Conservation (phyloP, 2,888 invertebrate species). For the Cephus pygmeus region DNA sequence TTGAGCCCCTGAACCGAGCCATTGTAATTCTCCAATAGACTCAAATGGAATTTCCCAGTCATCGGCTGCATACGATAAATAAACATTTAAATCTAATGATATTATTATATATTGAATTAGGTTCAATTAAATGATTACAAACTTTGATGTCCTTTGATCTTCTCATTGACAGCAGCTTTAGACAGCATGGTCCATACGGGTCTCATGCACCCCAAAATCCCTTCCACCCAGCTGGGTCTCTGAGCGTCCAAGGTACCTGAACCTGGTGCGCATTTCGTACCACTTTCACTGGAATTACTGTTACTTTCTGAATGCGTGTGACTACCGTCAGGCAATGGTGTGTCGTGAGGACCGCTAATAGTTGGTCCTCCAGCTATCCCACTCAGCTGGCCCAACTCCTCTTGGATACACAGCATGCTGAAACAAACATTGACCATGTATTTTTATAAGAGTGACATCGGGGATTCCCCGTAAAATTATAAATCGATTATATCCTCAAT, state of each 20-base stretch:
- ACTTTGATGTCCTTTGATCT: conserved; percentile 75
- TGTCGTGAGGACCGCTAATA: conserved; percentile 39
- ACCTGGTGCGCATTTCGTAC: conserved; percentile 52
- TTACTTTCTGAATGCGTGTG: conserved; percentile 53
- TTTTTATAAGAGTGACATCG: not conserved
- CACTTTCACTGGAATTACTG: conserved; percentile 53
- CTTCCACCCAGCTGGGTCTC: conserved; percentile 81
- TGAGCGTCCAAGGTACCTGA: conserved; percentile 63
- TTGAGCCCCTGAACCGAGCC: conserved; percentile 95
- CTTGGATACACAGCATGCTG: conserved; percentile 76
- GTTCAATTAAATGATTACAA: conserved; percentile 28
- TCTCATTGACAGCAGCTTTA: conserved; percentile 78
- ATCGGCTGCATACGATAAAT: conserved; percentile 67
- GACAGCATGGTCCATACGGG: conserved; percentile 90
- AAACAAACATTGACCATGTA: conserved; percentile 19
- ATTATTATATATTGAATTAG: not conserved
- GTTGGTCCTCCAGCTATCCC: conserved; percentile 54
- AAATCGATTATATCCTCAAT: not conserved
- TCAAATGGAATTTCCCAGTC: conserved; percentile 97
- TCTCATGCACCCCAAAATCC: conserved; percentile 87
- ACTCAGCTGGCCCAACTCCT: conserved; percentile 72
- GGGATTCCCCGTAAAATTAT: not conserved
- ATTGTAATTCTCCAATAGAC: conserved; percentile 86
- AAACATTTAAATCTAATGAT: not conserved
- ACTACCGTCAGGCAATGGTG: conserved; percentile 44